Percentiles rank a stretch among this genome's conserved stretches.
Conservation (phyloP, 37 sponge, comb jelly and placozoan genomes). For the Tethya wilhelma region DNA sequence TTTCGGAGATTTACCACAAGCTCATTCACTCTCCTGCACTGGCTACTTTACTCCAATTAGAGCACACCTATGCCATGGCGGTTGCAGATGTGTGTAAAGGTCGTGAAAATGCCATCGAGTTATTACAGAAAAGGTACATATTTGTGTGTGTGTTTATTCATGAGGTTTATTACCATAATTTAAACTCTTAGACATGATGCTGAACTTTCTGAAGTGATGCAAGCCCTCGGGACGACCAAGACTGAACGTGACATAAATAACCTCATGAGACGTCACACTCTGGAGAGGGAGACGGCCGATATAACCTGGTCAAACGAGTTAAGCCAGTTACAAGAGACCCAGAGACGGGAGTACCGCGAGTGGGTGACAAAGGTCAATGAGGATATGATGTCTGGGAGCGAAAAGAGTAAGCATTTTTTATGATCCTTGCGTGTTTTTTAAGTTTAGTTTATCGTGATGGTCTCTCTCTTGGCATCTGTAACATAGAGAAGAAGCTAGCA, state of each 20-base stretch:
- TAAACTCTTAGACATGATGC: constrained; percentile 50
- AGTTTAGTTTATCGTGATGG: neutral
- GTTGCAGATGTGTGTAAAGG: constrained; percentile 54
- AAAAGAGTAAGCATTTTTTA: neutral
- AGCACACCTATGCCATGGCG: constrained; percentile 81
- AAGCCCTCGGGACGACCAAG: constrained; percentile 2
- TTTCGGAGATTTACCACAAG: constrained; percentile 81
- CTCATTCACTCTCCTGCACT: constrained; percentile 88
- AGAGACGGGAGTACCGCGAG: constrained; percentile 76
- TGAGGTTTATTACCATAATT: neutral
- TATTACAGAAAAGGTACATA: constrained; percentile 59
- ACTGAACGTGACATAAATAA: constrained; percentile 60
- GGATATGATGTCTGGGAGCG: constrained; percentile 27
- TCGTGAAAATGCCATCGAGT: constrained; percentile 37
- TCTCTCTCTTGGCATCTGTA: no score
- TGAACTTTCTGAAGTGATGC: constrained; percentile 42
- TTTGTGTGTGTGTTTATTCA: neutral
- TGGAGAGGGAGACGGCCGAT: constrained; percentile 60
- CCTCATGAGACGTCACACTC: constrained; percentile 51
- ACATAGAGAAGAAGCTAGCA: no score
- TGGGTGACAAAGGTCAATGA: constrained; percentile 68
- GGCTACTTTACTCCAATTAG: constrained; percentile 87
- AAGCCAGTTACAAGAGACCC: constrained; percentile 55
- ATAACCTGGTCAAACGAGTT: constrained; percentile 61
- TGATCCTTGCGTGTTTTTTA: no score